Evolutionary conservation across 2,888 invertebrate species (phyloP).

Genomic region (Halictus ligatus): DNA sequence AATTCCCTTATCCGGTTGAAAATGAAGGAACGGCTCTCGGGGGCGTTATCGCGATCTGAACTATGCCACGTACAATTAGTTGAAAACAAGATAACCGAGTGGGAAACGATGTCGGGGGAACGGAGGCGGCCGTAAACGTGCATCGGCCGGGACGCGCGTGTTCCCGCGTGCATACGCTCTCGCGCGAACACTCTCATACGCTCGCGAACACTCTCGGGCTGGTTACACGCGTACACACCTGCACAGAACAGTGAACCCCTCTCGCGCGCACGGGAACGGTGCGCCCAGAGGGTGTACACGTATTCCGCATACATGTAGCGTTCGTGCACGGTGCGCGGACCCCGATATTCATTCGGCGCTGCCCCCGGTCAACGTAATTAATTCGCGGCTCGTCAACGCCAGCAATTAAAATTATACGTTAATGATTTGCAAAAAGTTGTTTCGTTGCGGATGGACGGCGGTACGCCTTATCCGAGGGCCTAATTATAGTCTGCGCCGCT

Average conservation of each 20-base stretch:
- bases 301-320: neutral
- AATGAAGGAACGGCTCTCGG: constrained; percentile 31
- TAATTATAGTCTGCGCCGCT: constrained; percentile 77
- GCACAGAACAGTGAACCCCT: neutral
- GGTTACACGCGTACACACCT: neutral
- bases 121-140: constrained; percentile 33
- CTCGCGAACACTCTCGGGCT: constrained; percentile 8
- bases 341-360: constrained; percentile 32
- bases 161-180: constrained; percentile 6
- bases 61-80: constrained; percentile 81
- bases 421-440: constrained; percentile 81
- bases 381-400: constrained; percentile 75
- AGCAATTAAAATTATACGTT: constrained; percentile 82
- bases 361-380: constrained; percentile 78
- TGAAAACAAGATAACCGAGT: constrained; percentile 80
- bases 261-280: neutral
- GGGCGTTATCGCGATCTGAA: constrained; percentile 70
- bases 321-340: neutral
- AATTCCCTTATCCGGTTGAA: constrained; percentile 28
- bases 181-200: neutral
- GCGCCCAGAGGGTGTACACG: neutral
- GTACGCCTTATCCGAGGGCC: constrained; percentile 74
- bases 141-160: constrained; percentile 28
- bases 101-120: constrained; percentile 50
- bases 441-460: constrained; percentile 73